These are phyloP conservation scores for Pseudopodoces humilis DNA, from an alignment of 2,113 vertebrate genomes.

Conservation along the genomic window DNA sequence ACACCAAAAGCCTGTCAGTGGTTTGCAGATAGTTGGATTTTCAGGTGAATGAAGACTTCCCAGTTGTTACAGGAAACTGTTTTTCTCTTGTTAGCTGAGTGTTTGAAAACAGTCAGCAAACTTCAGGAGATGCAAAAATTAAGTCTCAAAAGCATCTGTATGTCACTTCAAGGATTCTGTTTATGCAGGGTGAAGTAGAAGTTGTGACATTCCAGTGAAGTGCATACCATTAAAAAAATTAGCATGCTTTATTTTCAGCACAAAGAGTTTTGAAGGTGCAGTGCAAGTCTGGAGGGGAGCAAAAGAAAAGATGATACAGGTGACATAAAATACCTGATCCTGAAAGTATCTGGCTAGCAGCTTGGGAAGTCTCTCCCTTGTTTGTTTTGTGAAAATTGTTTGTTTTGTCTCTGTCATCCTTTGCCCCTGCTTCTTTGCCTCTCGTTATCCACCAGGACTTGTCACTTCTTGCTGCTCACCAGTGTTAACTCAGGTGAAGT, in stretches of 20 bases:
- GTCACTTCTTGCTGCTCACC: not conserved
- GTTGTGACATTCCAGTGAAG: not conserved
- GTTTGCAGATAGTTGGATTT: not conserved
- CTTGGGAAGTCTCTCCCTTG: not conserved
- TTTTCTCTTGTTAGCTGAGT: not conserved
- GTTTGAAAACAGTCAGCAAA: not conserved
- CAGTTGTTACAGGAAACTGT: not conserved
- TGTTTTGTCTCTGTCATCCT: not conserved
- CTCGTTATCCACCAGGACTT: not conserved
- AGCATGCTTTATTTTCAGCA: not conserved
- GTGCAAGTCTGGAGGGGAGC: not conserved
- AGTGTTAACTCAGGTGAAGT: not conserved
- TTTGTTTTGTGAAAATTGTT: not conserved
- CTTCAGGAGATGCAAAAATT: not conserved
- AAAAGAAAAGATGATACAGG: not conserved
- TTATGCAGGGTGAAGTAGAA: not conserved
- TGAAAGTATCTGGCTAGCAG: not conserved
- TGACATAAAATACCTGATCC: not conserved
- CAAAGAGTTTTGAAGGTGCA: not conserved
- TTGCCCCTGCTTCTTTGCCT: not conserved
- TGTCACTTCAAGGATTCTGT: not conserved
- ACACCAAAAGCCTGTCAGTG: not conserved
- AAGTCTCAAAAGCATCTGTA: not conserved
- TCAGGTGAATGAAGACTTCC: not conserved
- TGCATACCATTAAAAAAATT: not conserved